These are phyloP conservation scores for Sepiola atlantica DNA, from an alignment of 2,888 invertebrate genomes.

Conservation along the genomic window DNA sequence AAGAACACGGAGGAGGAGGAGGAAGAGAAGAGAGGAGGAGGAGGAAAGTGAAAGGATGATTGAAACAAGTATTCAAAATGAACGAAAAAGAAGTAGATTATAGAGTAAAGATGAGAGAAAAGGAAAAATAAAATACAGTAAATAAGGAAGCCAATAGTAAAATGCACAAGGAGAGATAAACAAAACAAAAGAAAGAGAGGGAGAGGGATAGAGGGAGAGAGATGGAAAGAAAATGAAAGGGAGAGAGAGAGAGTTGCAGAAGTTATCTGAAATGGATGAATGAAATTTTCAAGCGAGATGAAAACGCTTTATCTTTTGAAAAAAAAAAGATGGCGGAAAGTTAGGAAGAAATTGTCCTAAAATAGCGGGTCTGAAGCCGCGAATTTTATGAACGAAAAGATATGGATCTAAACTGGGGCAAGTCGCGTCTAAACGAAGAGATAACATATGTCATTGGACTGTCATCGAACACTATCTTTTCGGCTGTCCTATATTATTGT, in stretches of 20 bases:
- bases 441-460: not conserved
- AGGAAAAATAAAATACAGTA: too few species aligned
- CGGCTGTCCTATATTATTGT: not conserved
- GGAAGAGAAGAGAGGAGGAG: too few species aligned
- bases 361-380: not conserved
- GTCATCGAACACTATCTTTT: not conserved
- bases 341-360: not conserved
- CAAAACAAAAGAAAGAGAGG: too few species aligned
- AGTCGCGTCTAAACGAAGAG: not conserved
- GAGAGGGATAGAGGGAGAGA: not conserved
- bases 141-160: too few species aligned
- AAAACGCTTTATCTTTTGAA: not conserved
- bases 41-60: too few species aligned
- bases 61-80: too few species aligned
- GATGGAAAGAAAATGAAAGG: not conserved
- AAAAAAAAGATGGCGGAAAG: not conserved
- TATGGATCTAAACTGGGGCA: not conserved
- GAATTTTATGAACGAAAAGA: not conserved
- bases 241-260: not conserved
- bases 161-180: too few species aligned
- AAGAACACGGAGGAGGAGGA: too few species aligned
- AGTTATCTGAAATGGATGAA: not conserved
- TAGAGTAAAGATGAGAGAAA: too few species aligned
- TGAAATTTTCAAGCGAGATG: not conserved
- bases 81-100: too few species aligned